Base-by-base conservation (phyloP, 1,140 invertebrate genomes). In the Calliopsis andreniformis region DNA sequence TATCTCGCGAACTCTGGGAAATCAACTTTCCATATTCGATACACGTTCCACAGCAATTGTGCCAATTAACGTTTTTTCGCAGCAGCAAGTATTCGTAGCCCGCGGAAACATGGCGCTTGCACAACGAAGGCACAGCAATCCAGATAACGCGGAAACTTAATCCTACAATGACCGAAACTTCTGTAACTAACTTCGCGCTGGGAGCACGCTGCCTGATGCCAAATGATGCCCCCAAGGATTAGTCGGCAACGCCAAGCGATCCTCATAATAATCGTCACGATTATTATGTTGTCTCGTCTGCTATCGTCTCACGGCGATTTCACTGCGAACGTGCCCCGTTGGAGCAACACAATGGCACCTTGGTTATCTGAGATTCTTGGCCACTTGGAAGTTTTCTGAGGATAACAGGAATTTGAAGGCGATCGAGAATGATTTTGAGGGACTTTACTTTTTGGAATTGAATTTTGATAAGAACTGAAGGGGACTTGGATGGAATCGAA, bases 111-210 rank as follows among this genome's bases (percentile, higher is more conserved):
- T 3, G 4, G 35, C 35, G 35, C 35, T n/a, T 5, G 35, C 35
- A 10, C 35, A 23, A 12, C 16, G 28, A 23, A 23, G 20, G 25
- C 43, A n/a, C 10, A 23, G 58, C 69, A 59, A 76, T 53, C 55
- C 32, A n/a, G n/a, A 32, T 25, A 32, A 23, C 30, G 55, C 25
- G 64, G 69, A 76, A 69, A 69, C 55, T 69, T 69, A 42, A 69
- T 76, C 55, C 66, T 53, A 55, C 64, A n/a, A 42, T 51, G 73
- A 51, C 43, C 45, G 14, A 51, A 76, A 76, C 55, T 76, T 69
- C 10, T n/a, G 7, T 8, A n/a, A 43, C 43, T 16, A 69, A 76
- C 32, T 69, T 32, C 10, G 63, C 58, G 66, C 62, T 66, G 39
- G 20, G 2, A 39, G 30, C 35, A 28, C 42, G 18, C 25, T 42